phyloP scores from a whole-genome alignment of 2,797 vertebrate species.

The Valencia hispanica region DNA sequence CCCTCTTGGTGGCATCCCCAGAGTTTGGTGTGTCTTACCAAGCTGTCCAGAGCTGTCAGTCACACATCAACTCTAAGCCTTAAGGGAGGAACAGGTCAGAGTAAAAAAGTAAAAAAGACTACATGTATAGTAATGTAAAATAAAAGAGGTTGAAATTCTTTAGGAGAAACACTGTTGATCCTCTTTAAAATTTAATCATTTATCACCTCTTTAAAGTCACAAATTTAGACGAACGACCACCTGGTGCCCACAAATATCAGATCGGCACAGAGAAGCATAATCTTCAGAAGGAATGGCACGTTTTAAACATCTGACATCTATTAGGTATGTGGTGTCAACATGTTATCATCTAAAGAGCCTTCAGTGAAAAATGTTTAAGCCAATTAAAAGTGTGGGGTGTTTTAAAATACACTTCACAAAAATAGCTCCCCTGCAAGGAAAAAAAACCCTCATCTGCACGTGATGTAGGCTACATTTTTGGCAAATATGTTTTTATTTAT shows the following conservation, averaged over 20 bases:
- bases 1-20: conserved; percentile 61
- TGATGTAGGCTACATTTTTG: no score
- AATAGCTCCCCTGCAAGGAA: no score
- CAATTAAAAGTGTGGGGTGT: no score
- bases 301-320: neutral
- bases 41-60: conserved; percentile 77
- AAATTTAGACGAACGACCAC: neutral
- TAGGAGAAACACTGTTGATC: neutral
- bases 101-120: conserved; percentile 27
- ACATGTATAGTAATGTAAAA: conserved; percentile 14
- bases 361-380: no score
- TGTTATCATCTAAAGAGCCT: neutral
- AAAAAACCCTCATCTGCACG: no score
- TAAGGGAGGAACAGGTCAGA: conserved; percentile 44
- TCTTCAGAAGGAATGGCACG: neutral
- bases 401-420: no score
- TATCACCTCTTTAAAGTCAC: neutral
- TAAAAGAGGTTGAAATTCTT: neutral
- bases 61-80: conserved; percentile 68
- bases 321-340: neutral
- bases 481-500: no score
- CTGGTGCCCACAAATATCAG: no score
- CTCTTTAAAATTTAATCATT: neutral
- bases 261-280: neutral
- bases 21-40: conserved; percentile 72